Conservation (phyloP, 1,140 invertebrate genomes). For the Rhyzopertha dominica region DNA sequence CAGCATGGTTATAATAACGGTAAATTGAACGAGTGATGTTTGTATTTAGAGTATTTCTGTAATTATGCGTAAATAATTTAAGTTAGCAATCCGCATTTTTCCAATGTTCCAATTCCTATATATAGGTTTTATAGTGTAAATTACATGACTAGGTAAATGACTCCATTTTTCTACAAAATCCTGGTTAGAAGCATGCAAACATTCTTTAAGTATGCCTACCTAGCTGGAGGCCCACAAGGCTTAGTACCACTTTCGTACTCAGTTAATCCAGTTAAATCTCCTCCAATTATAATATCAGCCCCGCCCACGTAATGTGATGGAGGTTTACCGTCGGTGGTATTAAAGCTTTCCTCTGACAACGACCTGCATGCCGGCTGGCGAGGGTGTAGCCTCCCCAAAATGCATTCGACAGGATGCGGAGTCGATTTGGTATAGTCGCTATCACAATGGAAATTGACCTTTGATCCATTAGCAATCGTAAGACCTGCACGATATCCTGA, state of each 20-base stretch:
- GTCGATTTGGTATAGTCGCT: constrained; percentile 52
- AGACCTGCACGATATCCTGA: constrained; percentile 70
- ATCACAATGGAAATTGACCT: constrained; percentile 63
- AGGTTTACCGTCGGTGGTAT: constrained; percentile 17
- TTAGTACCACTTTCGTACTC: constrained; percentile 50
- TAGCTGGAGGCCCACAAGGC: constrained; percentile 60
- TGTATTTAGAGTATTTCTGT: too few species aligned
- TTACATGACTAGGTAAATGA: too few species aligned
- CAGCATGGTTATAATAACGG: too few species aligned
- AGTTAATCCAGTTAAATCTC: constrained; percentile 58
- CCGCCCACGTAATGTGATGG: constrained; percentile 53
- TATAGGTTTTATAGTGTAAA: too few species aligned
- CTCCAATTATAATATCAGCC: constrained; percentile 60
- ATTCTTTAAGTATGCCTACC: constrained; percentile 44
- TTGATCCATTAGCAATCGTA: constrained; percentile 71
- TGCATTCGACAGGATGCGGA: constrained; percentile 55
- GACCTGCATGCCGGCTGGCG: constrained; percentile 50
- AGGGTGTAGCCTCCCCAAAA: constrained; percentile 61
- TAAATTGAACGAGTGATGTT: too few species aligned
- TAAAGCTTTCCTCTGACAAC: constrained; percentile 6
- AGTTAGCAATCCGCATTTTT: too few species aligned
- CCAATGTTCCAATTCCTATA: too few species aligned
- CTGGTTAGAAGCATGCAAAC: too few species aligned
- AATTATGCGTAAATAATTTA: too few species aligned
- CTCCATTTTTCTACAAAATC: too few species aligned